These are phyloP conservation scores for Actinia equina DNA, from an alignment of 64 coral and sea anemone species.

Conservation along the genomic window DNA sequence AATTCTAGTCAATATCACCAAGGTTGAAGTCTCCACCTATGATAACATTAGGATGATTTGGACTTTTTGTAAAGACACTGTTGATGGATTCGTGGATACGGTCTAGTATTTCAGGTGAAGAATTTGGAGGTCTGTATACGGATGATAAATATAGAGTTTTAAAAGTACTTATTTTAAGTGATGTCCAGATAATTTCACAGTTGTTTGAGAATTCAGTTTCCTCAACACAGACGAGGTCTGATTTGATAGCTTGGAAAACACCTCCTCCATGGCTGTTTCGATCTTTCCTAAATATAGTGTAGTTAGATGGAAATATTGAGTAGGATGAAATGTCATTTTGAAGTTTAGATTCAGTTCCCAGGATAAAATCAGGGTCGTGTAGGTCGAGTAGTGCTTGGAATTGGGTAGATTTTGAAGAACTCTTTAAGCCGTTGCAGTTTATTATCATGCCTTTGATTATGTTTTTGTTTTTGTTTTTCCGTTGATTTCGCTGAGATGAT, in stretches of 20 bases:
- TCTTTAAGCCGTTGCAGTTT: conserved; percentile 12
- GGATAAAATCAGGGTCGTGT: neutral
- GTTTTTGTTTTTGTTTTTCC: too few relatives aligned
- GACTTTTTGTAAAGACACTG: conserved; percentile 14
- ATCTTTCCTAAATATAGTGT: conserved; percentile 1
- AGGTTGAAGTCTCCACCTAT: conserved; percentile 66
- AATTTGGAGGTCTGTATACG: conserved; percentile 51
- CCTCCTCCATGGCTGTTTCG: conserved; percentile 6
- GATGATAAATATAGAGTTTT: conserved; percentile 31
- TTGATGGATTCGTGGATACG: conserved; percentile 42
- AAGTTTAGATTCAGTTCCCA: conserved; percentile 9
- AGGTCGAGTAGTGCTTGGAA: conserved; percentile 2
- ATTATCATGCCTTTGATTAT: conserved; percentile 14
- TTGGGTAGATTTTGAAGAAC: neutral
- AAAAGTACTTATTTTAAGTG: conserved; percentile 24
- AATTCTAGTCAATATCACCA: conserved; percentile 47
- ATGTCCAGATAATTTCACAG: conserved; percentile 47
- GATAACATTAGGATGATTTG: conserved; percentile 43
- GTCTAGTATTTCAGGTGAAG: conserved; percentile 30
- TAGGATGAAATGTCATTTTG: neutral
- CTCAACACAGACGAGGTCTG: conserved; percentile 15
- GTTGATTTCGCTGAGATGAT: too few relatives aligned
- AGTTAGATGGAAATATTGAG: neutral
- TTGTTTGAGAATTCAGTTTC: neutral
- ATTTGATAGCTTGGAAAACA: conserved; percentile 19